Evolutionary conservation across 2,888 invertebrate genomes (phyloP), one percentile per base, ranked within the genome.

Genomic region (Chorisops tibialis): DNA sequence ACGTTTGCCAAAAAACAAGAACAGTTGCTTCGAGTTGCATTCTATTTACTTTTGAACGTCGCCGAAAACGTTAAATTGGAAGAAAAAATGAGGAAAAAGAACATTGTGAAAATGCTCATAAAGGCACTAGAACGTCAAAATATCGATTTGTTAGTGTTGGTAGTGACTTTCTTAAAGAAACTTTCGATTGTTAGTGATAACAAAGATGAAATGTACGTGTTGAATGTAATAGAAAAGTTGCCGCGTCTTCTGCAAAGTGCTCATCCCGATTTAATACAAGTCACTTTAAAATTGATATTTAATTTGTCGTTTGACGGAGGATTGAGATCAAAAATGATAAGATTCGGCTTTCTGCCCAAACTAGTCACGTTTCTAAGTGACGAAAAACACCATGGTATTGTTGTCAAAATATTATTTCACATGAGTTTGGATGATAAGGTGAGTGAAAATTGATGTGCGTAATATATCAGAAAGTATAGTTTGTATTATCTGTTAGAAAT

Each of bases 61-160:
- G 92, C 97, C 3, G 96, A 96, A 78, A 97, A 96, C 81, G 85
- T 92, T 7, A 90, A 90, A 75, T 91, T 97, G 3, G 98, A 98
- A 79, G 90, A 94, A 78, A 99, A 99, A 81, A 98, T 99, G 93
- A 87, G 93, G 24, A 92, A 93, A 71, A 91, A 96, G 76, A 93
- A 91, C 72, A 87, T 97, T 67, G 90, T 95, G 3, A 88, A 88
- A 39, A 85, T 96, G 79, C 82, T 97, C 39, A 86, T 93, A 49
- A 91, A 91, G 72, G 89, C 92, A 9, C 82, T 99, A 75, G 95
- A 96, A 71, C 83, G 97, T 66, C 90, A 91, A 69, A 94, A 94
- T 76, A 87, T 87, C 66, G 96, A 97, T 77, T 82, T 97, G 24
- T 82, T 96, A 45, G 89, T 93, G 72, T 82, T 97, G 61, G 91